Conservation (phyloP, 1,140 invertebrate genomes). For the Schlechtendalia chinensis region DNA sequence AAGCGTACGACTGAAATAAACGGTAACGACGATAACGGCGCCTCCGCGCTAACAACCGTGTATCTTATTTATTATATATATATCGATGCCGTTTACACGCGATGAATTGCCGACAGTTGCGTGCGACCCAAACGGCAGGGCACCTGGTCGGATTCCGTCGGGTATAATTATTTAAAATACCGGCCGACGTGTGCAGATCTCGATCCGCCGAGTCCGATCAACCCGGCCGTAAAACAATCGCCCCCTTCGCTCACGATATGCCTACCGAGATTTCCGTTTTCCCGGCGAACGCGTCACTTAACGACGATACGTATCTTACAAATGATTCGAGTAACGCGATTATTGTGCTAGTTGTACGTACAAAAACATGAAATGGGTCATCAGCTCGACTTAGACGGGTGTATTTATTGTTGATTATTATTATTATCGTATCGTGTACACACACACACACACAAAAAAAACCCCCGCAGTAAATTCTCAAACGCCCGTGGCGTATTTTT, state of each 20-base stretch:
- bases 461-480: neutral
- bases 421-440: neutral
- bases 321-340: neutral
- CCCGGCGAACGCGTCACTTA: neutral
- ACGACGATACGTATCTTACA: neutral
- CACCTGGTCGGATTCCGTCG: neutral
- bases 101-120: neutral
- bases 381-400: neutral
- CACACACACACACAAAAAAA: neutral
- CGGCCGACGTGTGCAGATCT: neutral
- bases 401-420: neutral
- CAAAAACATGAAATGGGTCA: neutral
- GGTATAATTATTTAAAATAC: too few species aligned
- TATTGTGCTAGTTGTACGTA: too few species aligned
- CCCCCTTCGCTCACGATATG: too few species aligned
- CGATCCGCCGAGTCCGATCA: neutral
- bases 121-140: neutral
- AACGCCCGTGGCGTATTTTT: neutral
- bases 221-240: neutral
- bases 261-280: neutral
- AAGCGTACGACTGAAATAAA: neutral
- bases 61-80: too few species aligned
- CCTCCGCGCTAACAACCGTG: neutral
- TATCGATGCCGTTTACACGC: neutral
- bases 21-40: neutral